These are phyloP conservation scores for Falco rusticolus DNA, from an alignment of 2,797 vertebrate species.

Conservation along the genomic window DNA sequence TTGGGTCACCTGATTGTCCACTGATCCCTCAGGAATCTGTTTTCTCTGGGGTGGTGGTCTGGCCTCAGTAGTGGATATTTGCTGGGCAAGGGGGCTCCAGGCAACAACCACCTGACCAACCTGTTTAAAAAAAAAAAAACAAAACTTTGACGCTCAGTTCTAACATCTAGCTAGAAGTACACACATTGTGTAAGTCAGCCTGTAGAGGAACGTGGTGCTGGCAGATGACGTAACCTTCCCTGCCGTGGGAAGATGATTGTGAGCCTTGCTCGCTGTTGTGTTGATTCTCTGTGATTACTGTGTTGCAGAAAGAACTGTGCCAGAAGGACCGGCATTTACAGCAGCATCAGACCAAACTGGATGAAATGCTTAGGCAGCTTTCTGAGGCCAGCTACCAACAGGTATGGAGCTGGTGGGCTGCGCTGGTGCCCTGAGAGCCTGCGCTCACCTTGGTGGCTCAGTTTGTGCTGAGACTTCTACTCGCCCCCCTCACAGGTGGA, in stretches of 20 bases:
- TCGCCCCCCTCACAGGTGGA: conserved; percentile 77
- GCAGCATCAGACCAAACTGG: conserved; percentile 90
- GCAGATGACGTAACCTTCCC: neutral
- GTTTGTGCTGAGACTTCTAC: neutral
- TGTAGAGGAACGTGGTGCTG: neutral
- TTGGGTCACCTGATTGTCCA: neutral
- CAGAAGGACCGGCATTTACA: conserved; percentile 92
- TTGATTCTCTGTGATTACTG: neutral
- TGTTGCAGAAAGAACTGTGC: conserved; percentile 87
- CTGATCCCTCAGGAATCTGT: neutral
- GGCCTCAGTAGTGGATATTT: neutral
- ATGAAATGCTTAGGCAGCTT: conserved; percentile 87
- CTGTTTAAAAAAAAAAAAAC: neutral
- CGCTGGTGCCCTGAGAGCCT: neutral
- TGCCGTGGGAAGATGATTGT: neutral
- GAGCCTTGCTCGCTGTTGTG: neutral
- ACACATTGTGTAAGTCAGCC: neutral
- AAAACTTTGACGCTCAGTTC: neutral
- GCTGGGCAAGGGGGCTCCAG: neutral
- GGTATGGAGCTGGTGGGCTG: conserved; percentile 67
- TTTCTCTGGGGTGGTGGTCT: neutral
- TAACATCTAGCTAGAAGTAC: neutral
- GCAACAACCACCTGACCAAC: neutral
- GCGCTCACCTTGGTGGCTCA: neutral
- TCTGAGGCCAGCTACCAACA: conserved; percentile 87